Evolutionary conservation across 1,140 invertebrate species (phyloP).

Genomic region (Mycetomoellerius zeteki): DNA sequence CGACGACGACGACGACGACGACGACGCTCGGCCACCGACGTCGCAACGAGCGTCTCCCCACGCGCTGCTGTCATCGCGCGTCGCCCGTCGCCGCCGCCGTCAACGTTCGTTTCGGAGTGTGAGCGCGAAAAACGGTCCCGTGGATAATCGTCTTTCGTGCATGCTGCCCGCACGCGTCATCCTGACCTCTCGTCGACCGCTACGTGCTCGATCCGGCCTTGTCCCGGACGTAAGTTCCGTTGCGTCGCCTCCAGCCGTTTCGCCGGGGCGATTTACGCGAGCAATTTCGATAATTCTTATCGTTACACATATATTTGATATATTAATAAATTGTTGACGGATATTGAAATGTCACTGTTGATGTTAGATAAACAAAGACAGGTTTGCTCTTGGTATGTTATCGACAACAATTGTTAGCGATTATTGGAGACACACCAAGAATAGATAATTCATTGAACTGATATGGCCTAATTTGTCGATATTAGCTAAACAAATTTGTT

Average conservation of each 20-base stretch:
- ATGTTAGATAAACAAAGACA: slow-evolving; percentile 30
- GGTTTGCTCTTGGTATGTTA: neutral
- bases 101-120: neutral
- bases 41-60: slow-evolving; percentile 25
- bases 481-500: neutral
- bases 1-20: neutral
- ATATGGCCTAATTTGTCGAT: neutral
- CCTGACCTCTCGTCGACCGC: neutral
- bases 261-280: neutral
- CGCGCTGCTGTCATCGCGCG: slow-evolving; percentile 30
- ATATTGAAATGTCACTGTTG: neutral
- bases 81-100: neutral
- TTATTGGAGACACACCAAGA: neutral
- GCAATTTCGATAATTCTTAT: neutral
- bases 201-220: neutral
- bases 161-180: neutral
- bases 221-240: slow-evolving; percentile 13
- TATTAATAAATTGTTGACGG: neutral
- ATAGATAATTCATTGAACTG: neutral
- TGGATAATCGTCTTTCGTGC: neutral
- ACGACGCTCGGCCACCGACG: neutral
- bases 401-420: neutral
- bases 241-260: neutral
- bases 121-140: neutral
- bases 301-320: neutral